Evolutionary conservation across 2,113 vertebrate species (phyloP).

Genomic region (Oplegnathus fasciatus): DNA sequence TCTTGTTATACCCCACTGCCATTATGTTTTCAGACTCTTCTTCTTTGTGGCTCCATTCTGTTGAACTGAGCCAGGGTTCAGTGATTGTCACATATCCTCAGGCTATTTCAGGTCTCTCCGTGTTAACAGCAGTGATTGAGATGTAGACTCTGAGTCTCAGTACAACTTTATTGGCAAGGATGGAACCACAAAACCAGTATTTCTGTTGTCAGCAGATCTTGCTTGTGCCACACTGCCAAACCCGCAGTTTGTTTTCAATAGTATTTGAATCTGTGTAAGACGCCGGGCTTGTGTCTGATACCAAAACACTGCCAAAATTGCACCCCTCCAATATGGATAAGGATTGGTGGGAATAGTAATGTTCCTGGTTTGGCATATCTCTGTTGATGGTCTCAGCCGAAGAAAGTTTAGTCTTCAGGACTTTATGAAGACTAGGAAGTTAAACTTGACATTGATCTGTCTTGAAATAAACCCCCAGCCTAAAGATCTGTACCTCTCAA

Average conservation of each 20-base stretch:
- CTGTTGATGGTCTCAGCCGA: conserved; percentile 63
- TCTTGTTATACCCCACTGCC: conserved; percentile 24
- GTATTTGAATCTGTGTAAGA: conserved; percentile 38
- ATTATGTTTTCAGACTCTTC: conserved; percentile 49
- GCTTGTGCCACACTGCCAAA: conserved; percentile 49
- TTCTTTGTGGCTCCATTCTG: conserved; percentile 40
- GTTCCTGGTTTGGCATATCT: conserved; percentile 75
- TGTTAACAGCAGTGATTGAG: conserved; percentile 42
- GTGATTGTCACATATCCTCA: conserved; percentile 39
- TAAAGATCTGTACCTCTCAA: no score
- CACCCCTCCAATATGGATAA: conserved; percentile 22
- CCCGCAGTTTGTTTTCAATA: conserved; percentile 52
- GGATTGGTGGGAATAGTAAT: conserved; percentile 32
- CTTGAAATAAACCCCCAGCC: conserved; percentile 33
- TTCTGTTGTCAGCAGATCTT: conserved; percentile 62
- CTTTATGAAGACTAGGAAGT: conserved; percentile 70
- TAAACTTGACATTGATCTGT: conserved; percentile 45
- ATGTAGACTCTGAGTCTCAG: conserved; percentile 49
- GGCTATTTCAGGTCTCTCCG: conserved; percentile 43
- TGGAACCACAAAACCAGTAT: conserved; percentile 57
- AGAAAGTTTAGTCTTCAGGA: conserved; percentile 65
- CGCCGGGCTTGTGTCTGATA: conserved; percentile 26
- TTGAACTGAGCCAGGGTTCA: conserved; percentile 44
- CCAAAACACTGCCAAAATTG: conserved; percentile 23
- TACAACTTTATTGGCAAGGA: conserved; percentile 23